These are phyloP conservation scores for Andrena bicolor DNA, from an alignment of 2,888 invertebrate genomes.

Conservation along the genomic window DNA sequence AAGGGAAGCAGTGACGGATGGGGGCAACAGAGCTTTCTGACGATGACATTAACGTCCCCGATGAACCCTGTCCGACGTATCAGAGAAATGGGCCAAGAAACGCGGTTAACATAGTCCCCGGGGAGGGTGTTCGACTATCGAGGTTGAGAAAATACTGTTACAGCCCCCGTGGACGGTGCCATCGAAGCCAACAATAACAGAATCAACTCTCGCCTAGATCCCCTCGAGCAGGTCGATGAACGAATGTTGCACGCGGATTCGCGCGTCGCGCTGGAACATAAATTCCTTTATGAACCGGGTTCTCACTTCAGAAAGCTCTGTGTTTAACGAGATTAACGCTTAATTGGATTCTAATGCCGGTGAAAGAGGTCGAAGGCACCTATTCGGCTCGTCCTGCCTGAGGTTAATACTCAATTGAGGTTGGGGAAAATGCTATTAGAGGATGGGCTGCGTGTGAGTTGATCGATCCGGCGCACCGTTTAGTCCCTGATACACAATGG, in stretches of 20 bases:
- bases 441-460: slow-evolving; percentile 66
- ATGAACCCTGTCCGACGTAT: background rate
- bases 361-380: slow-evolving; percentile 40
- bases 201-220: slow-evolving; percentile 23
- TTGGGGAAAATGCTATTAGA: slow-evolving; percentile 68
- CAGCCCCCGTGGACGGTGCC: background rate
- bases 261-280: background rate
- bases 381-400: slow-evolving; percentile 50
- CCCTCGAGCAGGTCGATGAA: background rate
- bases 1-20: background rate
- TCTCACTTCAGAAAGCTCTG: background rate
- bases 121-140: slow-evolving; percentile 15
- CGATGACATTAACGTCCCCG: slow-evolving; percentile 2
- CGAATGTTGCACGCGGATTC: background rate
- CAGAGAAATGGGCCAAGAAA: slow-evolving; percentile 12
- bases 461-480: slow-evolving; percentile 45
- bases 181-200: slow-evolving; percentile 31
- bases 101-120: background rate
- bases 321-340: slow-evolving; percentile 43
- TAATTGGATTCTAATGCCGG: slow-evolving; percentile 48
- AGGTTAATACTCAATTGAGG: slow-evolving; percentile 77
- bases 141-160: slow-evolving; percentile 43
- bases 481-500: slow-evolving; percentile 19
- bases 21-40: background rate
- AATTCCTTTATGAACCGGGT: background rate